phyloP scores from a whole-genome alignment of 2,113 vertebrate species.

The Coptodon bakossiorum region DNA sequence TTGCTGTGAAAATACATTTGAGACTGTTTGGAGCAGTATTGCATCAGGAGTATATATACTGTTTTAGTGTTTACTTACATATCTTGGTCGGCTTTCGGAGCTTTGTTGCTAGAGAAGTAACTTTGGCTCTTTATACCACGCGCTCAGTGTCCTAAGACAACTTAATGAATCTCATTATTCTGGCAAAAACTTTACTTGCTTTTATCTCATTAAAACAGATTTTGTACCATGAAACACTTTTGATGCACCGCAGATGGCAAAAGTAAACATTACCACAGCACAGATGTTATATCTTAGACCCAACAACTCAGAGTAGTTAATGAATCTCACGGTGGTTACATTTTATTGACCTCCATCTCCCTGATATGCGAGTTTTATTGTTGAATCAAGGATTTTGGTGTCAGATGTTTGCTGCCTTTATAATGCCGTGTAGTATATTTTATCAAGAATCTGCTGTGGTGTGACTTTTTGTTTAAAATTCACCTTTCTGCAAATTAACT shows the following conservation, averaged over 20 bases:
- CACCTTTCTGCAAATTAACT: neutral
- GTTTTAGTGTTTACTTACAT: neutral
- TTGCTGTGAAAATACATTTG: neutral
- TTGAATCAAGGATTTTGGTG: neutral
- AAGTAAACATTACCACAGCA: neutral
- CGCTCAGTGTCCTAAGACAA: neutral
- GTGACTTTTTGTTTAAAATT: neutral
- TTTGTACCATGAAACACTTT: neutral
- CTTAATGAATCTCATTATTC: neutral
- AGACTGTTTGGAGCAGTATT: neutral
- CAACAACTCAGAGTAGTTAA: neutral
- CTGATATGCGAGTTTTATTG: neutral
- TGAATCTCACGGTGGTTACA: neutral
- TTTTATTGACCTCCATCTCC: neutral
- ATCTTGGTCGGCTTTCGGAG: neutral
- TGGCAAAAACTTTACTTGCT: neutral
- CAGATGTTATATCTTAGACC: neutral
- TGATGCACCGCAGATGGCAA: neutral
- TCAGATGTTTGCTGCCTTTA: neutral
- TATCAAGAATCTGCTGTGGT: neutral
- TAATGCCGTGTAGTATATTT: neutral
- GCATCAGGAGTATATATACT: neutral
- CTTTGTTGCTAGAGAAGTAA: neutral
- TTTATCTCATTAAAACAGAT: neutral
- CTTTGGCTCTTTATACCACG: neutral